Evolutionary conservation across 2,797 vertebrate species (phyloP), one percentile per base, ranked within the genome.

Genomic region (Clamator glandarius): DNA sequence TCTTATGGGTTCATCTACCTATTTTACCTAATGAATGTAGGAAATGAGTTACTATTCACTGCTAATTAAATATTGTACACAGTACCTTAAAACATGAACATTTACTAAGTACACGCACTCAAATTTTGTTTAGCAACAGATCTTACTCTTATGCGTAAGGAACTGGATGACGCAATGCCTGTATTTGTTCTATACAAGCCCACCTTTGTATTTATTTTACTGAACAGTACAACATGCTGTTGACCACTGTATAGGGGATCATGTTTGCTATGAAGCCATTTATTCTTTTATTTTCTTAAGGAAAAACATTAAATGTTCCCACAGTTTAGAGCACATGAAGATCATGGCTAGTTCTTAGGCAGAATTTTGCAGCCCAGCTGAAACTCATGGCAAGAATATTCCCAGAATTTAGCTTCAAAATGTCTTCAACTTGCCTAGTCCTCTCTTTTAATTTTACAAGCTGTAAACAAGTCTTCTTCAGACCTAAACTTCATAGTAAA

Each of bases 91-190:
- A 90, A 94, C 69, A 59, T 88, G 64, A 96, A 81, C 95, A 96
- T 97, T 97, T 96, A 93, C 91, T 96, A 98, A 97, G 95, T 95
- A 74, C 44, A 82, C 36, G 92, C 50, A 29, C 46, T 69, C 19
- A 13, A 24, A 68, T 36, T 66, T 78, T 78, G 84, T 50, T 84
- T 26, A 74, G 96, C 95, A 96, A 92, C 48, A 89, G 69, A 28
- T 42, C 48, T 89, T 66, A 23, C 28, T 46, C 57, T 83, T 92
- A 93, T 55, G 35, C 85, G 64, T 52, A 88, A 87, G 50, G 6
- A 48, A 58, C 15, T 54, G 6, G 15, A 46, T 48, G 28, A 58
- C 20, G 19, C 15, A 29, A 48, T 12, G 13, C 26, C 36, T 54
- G 2, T 29, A 33, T 33, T 11, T 20, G 25, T 52, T 68, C 50